Conservation (phyloP, 1,140 invertebrate species). For the Magallana gigas region DNA sequence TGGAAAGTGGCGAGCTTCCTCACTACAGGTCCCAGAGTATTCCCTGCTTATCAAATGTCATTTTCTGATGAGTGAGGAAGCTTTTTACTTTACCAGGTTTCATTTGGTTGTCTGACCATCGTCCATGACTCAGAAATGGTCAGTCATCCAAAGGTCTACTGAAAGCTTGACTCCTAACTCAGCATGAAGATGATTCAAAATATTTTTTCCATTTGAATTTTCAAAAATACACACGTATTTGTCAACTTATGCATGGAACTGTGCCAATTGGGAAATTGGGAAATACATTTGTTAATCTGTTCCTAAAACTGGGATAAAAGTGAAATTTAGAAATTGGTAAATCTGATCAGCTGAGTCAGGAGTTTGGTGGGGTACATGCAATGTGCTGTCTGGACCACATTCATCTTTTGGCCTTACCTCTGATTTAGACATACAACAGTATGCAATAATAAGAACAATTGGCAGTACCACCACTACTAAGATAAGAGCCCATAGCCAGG, state of each 20-base stretch:
- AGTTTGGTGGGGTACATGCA: not conserved
- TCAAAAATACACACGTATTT: too few relatives aligned
- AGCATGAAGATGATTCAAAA: not conserved
- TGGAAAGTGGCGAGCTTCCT: not conserved
- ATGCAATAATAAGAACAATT: slow-evolving; percentile 87
- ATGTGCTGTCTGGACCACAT: not conserved
- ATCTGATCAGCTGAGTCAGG: not conserved
- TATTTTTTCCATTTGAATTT: too few relatives aligned
- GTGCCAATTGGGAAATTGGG: too few relatives aligned
- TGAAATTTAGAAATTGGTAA: not conserved
- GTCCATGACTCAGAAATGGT: not conserved
- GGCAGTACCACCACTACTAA: slow-evolving; percentile 89
- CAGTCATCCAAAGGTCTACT: not conserved
- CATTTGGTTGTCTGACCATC: not conserved
- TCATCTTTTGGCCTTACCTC: slow-evolving; percentile 64
- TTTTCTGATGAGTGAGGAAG: not conserved
- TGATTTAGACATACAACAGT: slow-evolving; percentile 84
- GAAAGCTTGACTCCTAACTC: not conserved
- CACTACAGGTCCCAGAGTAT: not conserved
- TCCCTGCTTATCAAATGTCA: too few relatives aligned
- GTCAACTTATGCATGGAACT: too few relatives aligned
- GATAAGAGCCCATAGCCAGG: slow-evolving; percentile 94
- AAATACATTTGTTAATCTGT: too few relatives aligned
- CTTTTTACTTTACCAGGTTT: slow-evolving; percentile 8
- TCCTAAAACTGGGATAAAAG: too few relatives aligned